Evolutionary conservation across 2,113 vertebrate species (phyloP), one percentile per base, ranked within the genome.

Genomic region (Phasianus colchicus): DNA sequence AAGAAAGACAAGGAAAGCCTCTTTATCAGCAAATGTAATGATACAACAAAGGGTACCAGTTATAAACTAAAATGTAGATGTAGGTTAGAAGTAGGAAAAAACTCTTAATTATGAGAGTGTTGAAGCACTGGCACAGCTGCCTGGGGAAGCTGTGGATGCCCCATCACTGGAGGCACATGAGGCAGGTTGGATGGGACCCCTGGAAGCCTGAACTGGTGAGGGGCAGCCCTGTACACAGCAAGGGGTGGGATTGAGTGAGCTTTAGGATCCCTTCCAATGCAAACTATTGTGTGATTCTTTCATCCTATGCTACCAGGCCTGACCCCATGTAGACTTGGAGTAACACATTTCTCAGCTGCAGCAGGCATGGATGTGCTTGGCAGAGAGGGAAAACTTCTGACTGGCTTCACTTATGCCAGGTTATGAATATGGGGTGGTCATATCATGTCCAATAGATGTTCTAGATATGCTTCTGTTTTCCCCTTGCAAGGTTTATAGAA

Each of bases 251-350:
- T 2, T 18, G 27, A 15, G 17, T 18, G 36, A 17, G 16, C 11
- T 64, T 40, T 40, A 25, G 11, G 10, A 27, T 64, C 61, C 25
- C 25, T 64, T 64, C 7, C 16, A 40, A 40, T 16, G 25, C 25
- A 16, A 40, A 63, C 61, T 10, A 29, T 29, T 64, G 10, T 19
- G 25, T 40, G 61, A 64, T 29, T 40, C 61, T 25, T 38, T 38
- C 14, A 38, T 38, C 18, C 30, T 60, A 34, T 60, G 11, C 13
- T 22, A 40, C 16, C 25, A 40, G 61, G 18, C 36, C 25, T 58
- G 55, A 18, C 61, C 5, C n/a, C 8, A 1, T 0, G 0, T 14
- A 24, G 27, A 38, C 16, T 40, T 36, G 61, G 38, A 60, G 34
- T 6, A 21, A 55, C 47, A 30, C 18, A 32, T 91, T 7, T 50